Base-by-base conservation (phyloP, 2,797 vertebrate species). In the Paedocypris micromegethes region DNA sequence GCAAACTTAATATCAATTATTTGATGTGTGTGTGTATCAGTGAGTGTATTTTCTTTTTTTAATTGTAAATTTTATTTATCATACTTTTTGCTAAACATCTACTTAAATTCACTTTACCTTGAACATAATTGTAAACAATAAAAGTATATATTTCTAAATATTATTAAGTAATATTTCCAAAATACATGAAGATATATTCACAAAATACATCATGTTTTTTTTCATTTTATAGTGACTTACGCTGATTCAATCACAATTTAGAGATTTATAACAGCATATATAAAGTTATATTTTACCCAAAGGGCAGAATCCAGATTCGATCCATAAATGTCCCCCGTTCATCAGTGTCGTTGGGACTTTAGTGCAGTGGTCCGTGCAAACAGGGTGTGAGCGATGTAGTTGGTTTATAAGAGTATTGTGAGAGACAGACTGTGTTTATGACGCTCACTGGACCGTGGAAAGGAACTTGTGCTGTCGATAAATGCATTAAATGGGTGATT, bases 401-500 rank as follows among this genome's bases (percentile, higher is more conserved):
- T 68, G 66, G 57, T 9, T 61, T 61, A 55, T 61, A 81, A 83
- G 82, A 79, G 7, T 51, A 43, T 80, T 60, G 71, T 61, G 66
- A 73, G 68, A 72, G 79, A 78, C 73, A 75, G 7, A 60, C 58
- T 74, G 55, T 60, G 58, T 79, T 82, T 81, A 81, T 74, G 72
- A 65, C 75, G 74, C 68, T 75, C 23, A 40, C 77, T 64, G 70
- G 76, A 81, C 77, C 74, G 75, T 74, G 76, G 73, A 78, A 80
- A 80, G 76, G 62, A 72, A 41, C 68, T 71, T 56, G 63, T 47
- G 64, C 71, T 66, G 81, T 81, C 75, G 78, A 72, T 75, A 80
- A 80, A 81, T 78, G 70, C 72, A 80, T 78, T 64, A 84, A 85
- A 83, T 67, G 68, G 48, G 60, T 80, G 77, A 84, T 75, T 84